Base-by-base conservation (phyloP, 1,140 invertebrate species). In the Drosophila miranda region DNA sequence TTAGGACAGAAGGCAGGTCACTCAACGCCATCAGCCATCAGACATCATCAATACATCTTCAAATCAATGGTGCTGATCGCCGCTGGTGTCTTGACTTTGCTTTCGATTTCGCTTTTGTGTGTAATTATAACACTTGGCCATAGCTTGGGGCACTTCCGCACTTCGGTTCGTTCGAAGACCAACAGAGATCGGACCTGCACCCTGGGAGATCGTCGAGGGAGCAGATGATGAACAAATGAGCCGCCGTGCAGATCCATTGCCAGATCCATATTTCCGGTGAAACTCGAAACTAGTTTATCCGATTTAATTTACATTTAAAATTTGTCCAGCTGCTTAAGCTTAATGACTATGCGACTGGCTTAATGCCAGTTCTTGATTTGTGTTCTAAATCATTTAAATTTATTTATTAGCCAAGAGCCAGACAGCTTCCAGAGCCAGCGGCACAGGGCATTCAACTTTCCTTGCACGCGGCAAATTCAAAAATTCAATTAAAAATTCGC, bases 91-190 rank as follows among this genome's bases (percentile, higher is more conserved):
- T 73, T 69, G 51, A 51, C 58, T 62, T 68, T 48, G 58, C 52
- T 70, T 69, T 60, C 49, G 60, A 16, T 55, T 50, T 43, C 28
- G 62, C 60, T 58, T 76, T 73, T 64, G 76, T 86, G 76, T 70
- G 80, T 81, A 87, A 86, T 86, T 86, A 81, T 87, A 52, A 81
- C 81, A 87, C 81, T 87, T 75, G 63, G 52, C 52, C 50, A 72
- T 60, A 63, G 81, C 81, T 82, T 78, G 45, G 30, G 78, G 74
- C 81, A 86, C 82, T 86, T 86, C 82, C 82, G 82, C 64, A 38
- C 34, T 13, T 26, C 5, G 23, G 23, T 49, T 62, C 30, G 23
- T 5, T 26, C 23, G 23, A 26, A 45, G 23, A 30, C 2, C 30
- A 2, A 2, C 28, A 6, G 28, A 23, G 57, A 56, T 43, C 53